Conservation (phyloP, 1,140 invertebrate species). For the Musca domestica region DNA sequence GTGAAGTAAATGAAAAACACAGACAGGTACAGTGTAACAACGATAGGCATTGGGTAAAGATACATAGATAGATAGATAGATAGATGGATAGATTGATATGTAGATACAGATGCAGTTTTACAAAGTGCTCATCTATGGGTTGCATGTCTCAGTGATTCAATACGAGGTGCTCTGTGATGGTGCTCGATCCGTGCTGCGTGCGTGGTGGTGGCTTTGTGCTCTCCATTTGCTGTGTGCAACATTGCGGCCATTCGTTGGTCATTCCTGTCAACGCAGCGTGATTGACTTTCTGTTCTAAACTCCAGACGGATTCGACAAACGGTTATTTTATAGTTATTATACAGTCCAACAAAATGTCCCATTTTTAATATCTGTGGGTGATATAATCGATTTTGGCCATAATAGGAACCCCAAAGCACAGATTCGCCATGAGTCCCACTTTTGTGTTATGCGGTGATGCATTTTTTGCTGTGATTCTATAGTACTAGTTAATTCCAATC, state of each 20-base stretch:
- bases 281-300: conserved; percentile 4
- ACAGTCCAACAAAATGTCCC: too few relatives aligned
- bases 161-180: conserved; percentile 14
- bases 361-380: too few relatives aligned
- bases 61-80: not conserved
- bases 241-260: not conserved
- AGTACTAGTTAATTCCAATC: too few relatives aligned
- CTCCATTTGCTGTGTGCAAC: not conserved
- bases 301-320: too few relatives aligned
- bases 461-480: too few relatives aligned
- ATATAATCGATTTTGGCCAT: too few relatives aligned
- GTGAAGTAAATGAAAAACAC: not conserved
- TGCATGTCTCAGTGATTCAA: conserved; percentile 9
- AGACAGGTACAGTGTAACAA: not conserved
- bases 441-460: too few relatives aligned
- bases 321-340: too few relatives aligned
- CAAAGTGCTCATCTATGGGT: conserved; percentile 12
- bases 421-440: too few relatives aligned
- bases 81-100: not conserved
- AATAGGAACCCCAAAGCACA: too few relatives aligned
- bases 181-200: conserved; percentile 21
- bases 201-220: not conserved
- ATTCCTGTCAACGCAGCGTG: not conserved
- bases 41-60: not conserved
- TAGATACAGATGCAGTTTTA: conserved; percentile 5